Evolutionary conservation across 2,113 vertebrate species (phyloP).

Genomic region (Hypanus sabinus): DNA sequence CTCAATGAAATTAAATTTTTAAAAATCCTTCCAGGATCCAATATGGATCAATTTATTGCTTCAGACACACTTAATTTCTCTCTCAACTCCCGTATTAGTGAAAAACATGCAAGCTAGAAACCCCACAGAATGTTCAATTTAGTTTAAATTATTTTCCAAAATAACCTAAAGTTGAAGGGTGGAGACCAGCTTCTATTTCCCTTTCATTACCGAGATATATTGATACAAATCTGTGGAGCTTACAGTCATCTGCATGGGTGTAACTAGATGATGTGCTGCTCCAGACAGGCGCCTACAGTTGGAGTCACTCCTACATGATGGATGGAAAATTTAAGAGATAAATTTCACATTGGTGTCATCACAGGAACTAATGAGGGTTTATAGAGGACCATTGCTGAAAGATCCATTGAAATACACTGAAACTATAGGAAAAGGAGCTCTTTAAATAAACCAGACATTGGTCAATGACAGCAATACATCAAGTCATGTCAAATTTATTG

Average conservation of each 20-base stretch:
- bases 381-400: background rate
- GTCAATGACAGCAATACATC: no score
- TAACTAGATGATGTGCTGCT: no score
- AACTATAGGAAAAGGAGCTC: background rate
- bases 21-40: background rate
- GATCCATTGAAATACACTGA: background rate
- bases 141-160: background rate
- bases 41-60: background rate
- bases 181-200: no score
- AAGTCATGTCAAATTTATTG: no score
- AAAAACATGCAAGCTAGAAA: background rate
- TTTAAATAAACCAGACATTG: background rate
- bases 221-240: no score
- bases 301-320: background rate
- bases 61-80: background rate
- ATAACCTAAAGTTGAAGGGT: no score
- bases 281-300: no score
- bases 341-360: background rate
- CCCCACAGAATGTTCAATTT: background rate
- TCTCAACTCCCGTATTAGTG: background rate
- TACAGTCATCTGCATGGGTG: no score
- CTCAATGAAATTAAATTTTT: no score
- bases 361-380: background rate
- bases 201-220: no score
- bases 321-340: background rate